phyloP scores from a whole-genome alignment of 2,888 invertebrate genomes.

The Barypeithes pellucidus region DNA sequence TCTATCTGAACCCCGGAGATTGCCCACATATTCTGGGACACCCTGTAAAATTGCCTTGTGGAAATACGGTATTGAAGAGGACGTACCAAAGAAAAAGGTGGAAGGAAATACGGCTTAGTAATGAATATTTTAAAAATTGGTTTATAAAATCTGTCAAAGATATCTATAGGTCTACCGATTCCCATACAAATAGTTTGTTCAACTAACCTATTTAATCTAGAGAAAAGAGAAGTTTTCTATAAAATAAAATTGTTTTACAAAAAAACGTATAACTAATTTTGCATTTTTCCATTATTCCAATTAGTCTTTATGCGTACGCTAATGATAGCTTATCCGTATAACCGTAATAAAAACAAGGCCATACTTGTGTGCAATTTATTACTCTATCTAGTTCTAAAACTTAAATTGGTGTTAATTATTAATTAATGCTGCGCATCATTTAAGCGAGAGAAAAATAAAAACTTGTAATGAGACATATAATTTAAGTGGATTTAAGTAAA shows the following conservation, averaged over 20 bases:
- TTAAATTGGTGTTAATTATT: slow-evolving; percentile 55
- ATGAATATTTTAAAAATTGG: too few relatives aligned
- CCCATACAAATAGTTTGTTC: too few relatives aligned
- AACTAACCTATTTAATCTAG: too few relatives aligned
- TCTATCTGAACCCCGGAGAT: too few relatives aligned
- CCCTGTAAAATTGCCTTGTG: too few relatives aligned
- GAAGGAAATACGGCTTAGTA: too few relatives aligned
- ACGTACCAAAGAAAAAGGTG: too few relatives aligned
- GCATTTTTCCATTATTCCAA: slow-evolving; percentile 19
- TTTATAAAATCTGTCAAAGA: too few relatives aligned
- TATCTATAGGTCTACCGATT: too few relatives aligned
- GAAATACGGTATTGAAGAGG: too few relatives aligned
- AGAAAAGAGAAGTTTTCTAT: too few relatives aligned
- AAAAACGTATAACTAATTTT: slow-evolving; percentile 16
- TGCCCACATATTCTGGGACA: too few relatives aligned
- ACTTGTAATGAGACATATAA: slow-evolving; percentile 49
- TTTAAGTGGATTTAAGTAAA: slow-evolving; percentile 54
- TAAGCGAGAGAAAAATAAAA: slow-evolving; percentile 46
- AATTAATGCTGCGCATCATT: slow-evolving; percentile 52
- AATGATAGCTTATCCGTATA: slow-evolving; percentile 44
- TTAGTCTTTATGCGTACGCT: slow-evolving; percentile 37
- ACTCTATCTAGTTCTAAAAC: slow-evolving; percentile 50
- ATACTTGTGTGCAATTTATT: slow-evolving; percentile 48
- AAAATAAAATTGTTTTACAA: slow-evolving; percentile 4
- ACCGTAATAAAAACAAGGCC: slow-evolving; percentile 49